phyloP scores from a whole-genome alignment of 2,888 invertebrate species.

The Drosophila falleni region DNA sequence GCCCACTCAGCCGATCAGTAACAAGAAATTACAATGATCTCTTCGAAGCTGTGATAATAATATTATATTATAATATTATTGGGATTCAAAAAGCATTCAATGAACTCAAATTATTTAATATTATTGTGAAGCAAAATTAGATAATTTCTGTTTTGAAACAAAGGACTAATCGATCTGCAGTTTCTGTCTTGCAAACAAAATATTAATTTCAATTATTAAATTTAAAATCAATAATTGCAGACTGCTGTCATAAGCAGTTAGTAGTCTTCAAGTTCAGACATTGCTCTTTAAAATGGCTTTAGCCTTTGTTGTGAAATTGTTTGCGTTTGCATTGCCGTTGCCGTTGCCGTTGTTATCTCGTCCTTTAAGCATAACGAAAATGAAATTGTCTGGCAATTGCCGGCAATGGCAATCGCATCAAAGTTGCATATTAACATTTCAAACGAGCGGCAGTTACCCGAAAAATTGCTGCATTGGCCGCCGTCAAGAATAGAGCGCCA shows the following conservation, averaged over 20 bases:
- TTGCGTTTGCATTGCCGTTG: conserved; percentile 2
- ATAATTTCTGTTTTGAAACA: too few species aligned
- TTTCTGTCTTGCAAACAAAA: too few species aligned
- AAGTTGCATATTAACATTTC: conserved; percentile 77
- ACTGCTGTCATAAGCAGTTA: background rate
- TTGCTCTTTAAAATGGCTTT: conserved; percentile 1
- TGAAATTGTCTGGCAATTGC: conserved; percentile 74
- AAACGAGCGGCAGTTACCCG: conserved; percentile 74
- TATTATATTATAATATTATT: too few species aligned
- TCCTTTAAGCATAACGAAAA: conserved; percentile 63
- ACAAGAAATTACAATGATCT: too few species aligned
- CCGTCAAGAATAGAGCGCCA: conserved; percentile 59
- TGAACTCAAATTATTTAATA: too few species aligned
- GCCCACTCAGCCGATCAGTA: too few species aligned
- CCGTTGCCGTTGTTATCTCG: conserved; percentile 25
- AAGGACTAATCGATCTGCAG: too few species aligned
- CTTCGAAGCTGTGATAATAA: too few species aligned
- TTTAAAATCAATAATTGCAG: conserved; percentile 3
- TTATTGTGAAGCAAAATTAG: too few species aligned
- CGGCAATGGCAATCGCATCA: conserved; percentile 69
- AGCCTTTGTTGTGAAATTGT: background rate
- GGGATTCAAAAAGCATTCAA: too few species aligned
- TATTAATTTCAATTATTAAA: too few species aligned
- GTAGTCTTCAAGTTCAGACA: background rate
- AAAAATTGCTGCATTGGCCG: conserved; percentile 72